Evolutionary conservation across 2,797 vertebrate genomes (phyloP).

Genomic region (Gymnothorax reevesii): DNA sequence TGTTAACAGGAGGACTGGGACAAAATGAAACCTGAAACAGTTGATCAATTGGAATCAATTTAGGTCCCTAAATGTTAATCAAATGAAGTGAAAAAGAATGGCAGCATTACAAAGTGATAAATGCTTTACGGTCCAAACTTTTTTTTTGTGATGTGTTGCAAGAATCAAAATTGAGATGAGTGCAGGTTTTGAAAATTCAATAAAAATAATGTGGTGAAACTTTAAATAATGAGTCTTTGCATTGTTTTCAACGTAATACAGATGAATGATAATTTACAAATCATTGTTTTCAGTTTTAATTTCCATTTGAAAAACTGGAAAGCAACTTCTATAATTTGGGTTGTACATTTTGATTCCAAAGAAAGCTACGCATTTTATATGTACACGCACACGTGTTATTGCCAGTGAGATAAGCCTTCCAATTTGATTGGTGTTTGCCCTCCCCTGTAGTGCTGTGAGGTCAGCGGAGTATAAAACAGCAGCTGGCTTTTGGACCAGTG

Average conservation of each 20-base stretch:
- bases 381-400: background rate
- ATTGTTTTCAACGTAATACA: too few relatives aligned
- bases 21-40: too few relatives aligned
- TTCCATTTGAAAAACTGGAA: background rate
- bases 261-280: too few relatives aligned
- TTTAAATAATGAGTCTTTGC: too few relatives aligned
- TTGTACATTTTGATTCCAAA: background rate
- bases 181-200: too few relatives aligned
- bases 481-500: background rate
- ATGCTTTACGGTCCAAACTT: too few relatives aligned
- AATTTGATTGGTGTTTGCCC: background rate
- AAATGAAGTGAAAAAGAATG: too few relatives aligned
- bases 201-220: too few relatives aligned
- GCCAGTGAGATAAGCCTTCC: background rate
- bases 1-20: too few relatives aligned
- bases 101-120: too few relatives aligned
- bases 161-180: too few relatives aligned
- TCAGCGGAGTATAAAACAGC: background rate
- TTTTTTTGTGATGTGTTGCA: too few relatives aligned
- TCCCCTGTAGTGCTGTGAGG: background rate
- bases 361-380: background rate
- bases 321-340: background rate
- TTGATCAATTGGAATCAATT: background rate
- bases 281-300: background rate
- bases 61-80: background rate